Conservation (phyloP, 2,797 vertebrate species). For the Carapus acus region DNA sequence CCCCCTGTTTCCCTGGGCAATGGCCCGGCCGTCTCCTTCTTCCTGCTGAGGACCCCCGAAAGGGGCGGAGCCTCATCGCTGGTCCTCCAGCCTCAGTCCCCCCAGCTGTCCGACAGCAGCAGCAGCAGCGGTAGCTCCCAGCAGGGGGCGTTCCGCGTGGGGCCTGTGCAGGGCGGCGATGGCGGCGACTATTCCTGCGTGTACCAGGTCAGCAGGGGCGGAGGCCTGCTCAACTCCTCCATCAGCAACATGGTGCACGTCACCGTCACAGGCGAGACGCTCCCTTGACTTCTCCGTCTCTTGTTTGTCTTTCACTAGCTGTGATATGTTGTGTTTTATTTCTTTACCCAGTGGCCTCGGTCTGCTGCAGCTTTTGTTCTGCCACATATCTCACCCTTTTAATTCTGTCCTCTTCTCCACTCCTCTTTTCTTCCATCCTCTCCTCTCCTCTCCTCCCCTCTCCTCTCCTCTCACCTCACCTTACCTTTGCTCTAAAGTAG, state of each 20-base stretch:
- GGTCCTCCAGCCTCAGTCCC: conserved; percentile 11
- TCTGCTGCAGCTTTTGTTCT: no score
- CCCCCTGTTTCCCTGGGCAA: neutral
- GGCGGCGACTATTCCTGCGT: conserved; percentile 64
- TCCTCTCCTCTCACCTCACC: no score
- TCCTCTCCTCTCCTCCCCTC: no score
- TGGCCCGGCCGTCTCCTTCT: conserved; percentile 38
- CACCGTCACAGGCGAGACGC: conserved; percentile 51
- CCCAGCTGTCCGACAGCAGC: conserved; percentile 19
- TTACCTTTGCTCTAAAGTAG: no score
- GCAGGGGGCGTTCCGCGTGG: conserved; percentile 54
- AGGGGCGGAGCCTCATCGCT: conserved; percentile 6
- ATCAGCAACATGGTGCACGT: conserved; percentile 58
- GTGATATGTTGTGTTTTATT: no score
- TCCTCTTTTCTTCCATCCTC: no score
- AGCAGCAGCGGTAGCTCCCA: no score
- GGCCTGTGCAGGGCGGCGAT: conserved; percentile 50
- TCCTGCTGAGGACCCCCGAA: conserved; percentile 44
- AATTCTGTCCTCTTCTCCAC: no score
- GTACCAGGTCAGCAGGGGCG: conserved; percentile 51
- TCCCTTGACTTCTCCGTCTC: no score
- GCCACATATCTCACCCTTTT: no score
- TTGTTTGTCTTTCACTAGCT: no score
- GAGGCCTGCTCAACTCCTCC: conserved; percentile 51
- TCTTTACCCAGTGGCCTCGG: no score